Evolutionary conservation across 1,140 invertebrate genomes (phyloP).

Genomic region (Euwallacea similis): DNA sequence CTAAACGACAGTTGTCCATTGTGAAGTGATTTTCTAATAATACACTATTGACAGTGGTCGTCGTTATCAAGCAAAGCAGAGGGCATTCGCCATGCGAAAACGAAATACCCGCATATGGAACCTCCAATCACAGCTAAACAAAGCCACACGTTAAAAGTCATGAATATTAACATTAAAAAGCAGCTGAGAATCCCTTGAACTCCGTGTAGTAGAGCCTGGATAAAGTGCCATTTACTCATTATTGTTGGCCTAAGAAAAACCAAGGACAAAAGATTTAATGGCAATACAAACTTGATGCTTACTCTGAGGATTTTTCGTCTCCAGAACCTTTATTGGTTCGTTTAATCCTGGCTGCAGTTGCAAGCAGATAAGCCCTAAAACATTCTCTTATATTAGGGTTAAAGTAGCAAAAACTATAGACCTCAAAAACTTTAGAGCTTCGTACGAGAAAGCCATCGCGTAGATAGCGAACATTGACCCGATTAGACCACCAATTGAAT

Average conservation of each 20-base stretch:
- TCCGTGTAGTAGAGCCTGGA: conserved; percentile 87
- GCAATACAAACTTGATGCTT: not conserved
- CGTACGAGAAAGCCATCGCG: conserved; percentile 82
- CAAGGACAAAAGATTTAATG: not conserved
- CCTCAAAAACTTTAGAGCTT: conserved; percentile 89
- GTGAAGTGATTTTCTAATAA: no score
- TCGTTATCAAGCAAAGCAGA: not conserved
- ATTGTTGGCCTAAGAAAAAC: conserved; percentile 69
- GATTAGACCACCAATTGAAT: conserved; percentile 70
- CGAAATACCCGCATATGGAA: conserved; percentile 87
- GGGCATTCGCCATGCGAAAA: conserved; percentile 91
- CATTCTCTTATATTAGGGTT: not conserved
- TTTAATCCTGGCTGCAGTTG: not conserved
- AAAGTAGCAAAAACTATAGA: conserved; percentile 34
- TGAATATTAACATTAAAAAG: conserved; percentile 96
- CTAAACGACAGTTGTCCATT: no score
- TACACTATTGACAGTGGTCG: conserved; percentile 11
- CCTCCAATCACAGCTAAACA: conserved; percentile 87
- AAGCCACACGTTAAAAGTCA: conserved; percentile 97
- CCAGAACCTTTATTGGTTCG: conserved; percentile 15
- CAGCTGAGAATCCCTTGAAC: conserved; percentile 89
- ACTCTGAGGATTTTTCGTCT: conserved; percentile 27
- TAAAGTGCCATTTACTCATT: conserved; percentile 73
- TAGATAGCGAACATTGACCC: conserved; percentile 84
- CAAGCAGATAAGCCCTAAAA: conserved; percentile 12